Evolutionary conservation across 2,113 vertebrate species (phyloP).

Genomic region (Aegotheles bennettii): DNA sequence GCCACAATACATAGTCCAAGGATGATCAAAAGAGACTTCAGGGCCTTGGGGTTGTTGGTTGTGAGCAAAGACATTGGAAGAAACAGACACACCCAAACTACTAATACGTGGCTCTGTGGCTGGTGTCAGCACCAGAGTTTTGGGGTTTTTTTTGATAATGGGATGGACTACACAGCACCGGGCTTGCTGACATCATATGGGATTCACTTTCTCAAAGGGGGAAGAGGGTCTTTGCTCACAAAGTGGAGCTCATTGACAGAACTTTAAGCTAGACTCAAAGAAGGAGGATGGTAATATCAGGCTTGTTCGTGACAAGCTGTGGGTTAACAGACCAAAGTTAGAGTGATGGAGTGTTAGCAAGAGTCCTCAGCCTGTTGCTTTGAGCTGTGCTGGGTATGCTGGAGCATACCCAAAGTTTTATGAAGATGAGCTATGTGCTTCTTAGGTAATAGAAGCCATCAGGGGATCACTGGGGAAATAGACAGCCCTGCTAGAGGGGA

Average conservation of each 20-base stretch:
- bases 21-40: not conserved
- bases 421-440: not conserved
- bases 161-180: not conserved
- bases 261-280: not conserved
- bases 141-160: not conserved
- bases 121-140: not conserved
- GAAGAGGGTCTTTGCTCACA: not conserved
- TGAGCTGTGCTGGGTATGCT: not conserved
- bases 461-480: not conserved
- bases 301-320: not conserved
- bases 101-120: not conserved
- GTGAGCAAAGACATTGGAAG: not conserved
- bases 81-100: not conserved
- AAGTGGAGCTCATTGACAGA: not conserved
- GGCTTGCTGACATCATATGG: not conserved
- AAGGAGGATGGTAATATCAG: no score
- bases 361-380: not conserved
- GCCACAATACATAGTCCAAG: not conserved
- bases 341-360: not conserved
- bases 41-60: not conserved
- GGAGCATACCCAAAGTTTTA: not conserved
- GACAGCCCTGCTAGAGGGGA: no score
- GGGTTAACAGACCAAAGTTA: not conserved
- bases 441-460: not conserved
- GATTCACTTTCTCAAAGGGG: not conserved